phyloP scores from a whole-genome alignment of 2,888 invertebrate genomes.

The Epistrophe grossulariae region DNA sequence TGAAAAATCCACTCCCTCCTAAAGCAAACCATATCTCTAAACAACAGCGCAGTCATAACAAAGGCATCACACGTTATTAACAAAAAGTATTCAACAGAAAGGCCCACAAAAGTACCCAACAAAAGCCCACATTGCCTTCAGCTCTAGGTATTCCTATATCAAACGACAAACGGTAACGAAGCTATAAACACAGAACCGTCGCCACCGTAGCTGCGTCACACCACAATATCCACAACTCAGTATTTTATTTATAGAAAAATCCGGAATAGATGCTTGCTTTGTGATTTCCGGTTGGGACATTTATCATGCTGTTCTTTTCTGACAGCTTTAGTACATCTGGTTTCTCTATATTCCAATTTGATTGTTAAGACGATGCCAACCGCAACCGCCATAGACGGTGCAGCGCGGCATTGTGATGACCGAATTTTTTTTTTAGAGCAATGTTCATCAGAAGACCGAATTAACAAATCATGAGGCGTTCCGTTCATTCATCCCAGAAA shows the following conservation, averaged over 20 bases:
- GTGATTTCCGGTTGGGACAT: conserved; percentile 68
- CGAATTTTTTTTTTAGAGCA: conserved; percentile 20
- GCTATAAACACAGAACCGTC: neutral
- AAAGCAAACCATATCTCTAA: conserved; percentile 24
- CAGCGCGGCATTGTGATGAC: neutral
- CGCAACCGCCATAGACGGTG: neutral
- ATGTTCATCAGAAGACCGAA: conserved; percentile 35
- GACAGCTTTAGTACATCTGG: conserved; percentile 45
- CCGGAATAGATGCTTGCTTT: conserved; percentile 49
- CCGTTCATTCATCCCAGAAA: neutral
- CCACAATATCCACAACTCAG: neutral
- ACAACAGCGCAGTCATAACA: conserved; percentile 37
- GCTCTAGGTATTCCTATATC: conserved; percentile 30
- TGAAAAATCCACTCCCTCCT: conserved; percentile 4
- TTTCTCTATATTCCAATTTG: conserved; percentile 56
- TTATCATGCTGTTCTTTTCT: conserved; percentile 60
- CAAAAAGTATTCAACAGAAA: conserved; percentile 29
- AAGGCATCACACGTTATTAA: conserved; percentile 43
- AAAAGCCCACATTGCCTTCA: conserved; percentile 28
- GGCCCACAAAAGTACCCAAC: conserved; percentile 10
- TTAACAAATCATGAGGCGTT: conserved; percentile 53
- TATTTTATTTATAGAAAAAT: neutral
- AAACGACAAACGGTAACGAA: neutral
- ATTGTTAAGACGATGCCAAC: neutral
- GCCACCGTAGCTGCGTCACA: neutral